Conservation (phyloP, 2,113 vertebrate species). For the Albula goreensis region DNA sequence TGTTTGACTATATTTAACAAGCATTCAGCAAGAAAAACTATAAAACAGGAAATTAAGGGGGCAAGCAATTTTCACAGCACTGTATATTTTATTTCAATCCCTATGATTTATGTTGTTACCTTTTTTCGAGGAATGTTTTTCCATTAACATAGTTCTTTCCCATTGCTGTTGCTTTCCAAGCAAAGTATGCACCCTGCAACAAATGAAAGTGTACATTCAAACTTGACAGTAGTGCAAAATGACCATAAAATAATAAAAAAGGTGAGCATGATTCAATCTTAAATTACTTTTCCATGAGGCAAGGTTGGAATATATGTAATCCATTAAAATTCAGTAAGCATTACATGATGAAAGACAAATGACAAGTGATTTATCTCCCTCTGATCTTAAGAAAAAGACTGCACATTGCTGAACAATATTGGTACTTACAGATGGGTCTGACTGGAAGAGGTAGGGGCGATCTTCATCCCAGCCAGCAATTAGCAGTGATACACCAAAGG, state of each 20-base stretch:
- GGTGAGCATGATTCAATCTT: neutral
- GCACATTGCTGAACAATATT: neutral
- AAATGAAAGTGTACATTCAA: neutral
- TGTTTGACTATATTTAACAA: neutral
- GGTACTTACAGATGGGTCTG: slow-evolving; percentile 91
- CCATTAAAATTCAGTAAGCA: neutral
- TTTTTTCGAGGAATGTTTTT: slow-evolving; percentile 98
- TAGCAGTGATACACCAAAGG: slow-evolving; percentile 94
- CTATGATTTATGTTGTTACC: slow-evolving; percentile 65
- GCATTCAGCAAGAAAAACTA: neutral
- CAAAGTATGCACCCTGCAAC: slow-evolving; percentile 95
- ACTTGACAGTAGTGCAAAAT: neutral
- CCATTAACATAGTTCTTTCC: slow-evolving; percentile 98
- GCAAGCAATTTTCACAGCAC: no score
- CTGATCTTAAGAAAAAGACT: neutral
- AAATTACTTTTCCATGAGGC: no score
- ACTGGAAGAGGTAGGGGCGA: slow-evolving; percentile 96
- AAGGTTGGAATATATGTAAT: no score
- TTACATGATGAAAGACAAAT: neutral
- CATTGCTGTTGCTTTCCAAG: slow-evolving; percentile 99
- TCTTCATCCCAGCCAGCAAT: slow-evolving; percentile 99
- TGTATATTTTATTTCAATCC: slow-evolving; percentile 10
- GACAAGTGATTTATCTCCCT: neutral
- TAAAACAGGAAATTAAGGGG: neutral
- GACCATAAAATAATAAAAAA: neutral